Evolutionary conservation across 2,888 invertebrate species (phyloP).

Genomic region (Meiosimyza decipiens): DNA sequence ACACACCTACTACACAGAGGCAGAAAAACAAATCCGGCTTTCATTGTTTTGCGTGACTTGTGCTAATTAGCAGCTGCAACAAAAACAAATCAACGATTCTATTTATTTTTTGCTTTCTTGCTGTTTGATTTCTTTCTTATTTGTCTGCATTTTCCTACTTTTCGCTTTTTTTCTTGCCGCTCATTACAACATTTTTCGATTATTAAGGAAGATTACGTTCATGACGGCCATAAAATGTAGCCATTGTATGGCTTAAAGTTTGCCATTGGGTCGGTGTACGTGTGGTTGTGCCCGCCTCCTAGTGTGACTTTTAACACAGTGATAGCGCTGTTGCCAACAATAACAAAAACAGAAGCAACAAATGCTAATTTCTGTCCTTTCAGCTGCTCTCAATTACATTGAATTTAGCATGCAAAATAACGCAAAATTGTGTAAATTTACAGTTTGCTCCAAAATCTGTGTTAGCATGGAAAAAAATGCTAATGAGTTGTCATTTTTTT

Average conservation of each 20-base stretch:
- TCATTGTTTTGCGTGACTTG: slow-evolving; percentile 20
- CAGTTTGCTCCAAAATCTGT: too few species aligned
- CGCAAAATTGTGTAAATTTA: slow-evolving; percentile 13
- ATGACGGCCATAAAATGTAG: not conserved
- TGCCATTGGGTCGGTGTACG: not conserved
- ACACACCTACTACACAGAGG: not conserved
- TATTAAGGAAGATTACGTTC: slow-evolving; percentile 22
- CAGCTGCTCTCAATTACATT: slow-evolving; percentile 20
- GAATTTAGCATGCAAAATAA: slow-evolving; percentile 12
- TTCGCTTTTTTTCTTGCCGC: not conserved
- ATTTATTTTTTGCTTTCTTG: not conserved
- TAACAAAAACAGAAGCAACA: not conserved
- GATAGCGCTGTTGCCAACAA: not conserved
- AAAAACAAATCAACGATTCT: slow-evolving; percentile 21
- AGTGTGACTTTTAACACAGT: slow-evolving; percentile 6
- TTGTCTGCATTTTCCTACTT: not conserved
- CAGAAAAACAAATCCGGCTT: not conserved
- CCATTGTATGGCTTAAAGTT: not conserved
- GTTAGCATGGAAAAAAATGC: too few species aligned
- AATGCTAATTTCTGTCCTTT: too few species aligned
- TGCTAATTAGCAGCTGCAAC: slow-evolving; percentile 27
- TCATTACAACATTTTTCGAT: slow-evolving; percentile 24
- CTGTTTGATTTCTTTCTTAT: not conserved
- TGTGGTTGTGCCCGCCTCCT: too few species aligned
- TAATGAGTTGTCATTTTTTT: too few species aligned